A percentile compares a stretch with the other conserved stretches of the same genome.
These are phyloP conservation scores for Ptyas mucosa DNA, from an alignment of 2,113 vertebrate species.

Conservation along the genomic window DNA sequence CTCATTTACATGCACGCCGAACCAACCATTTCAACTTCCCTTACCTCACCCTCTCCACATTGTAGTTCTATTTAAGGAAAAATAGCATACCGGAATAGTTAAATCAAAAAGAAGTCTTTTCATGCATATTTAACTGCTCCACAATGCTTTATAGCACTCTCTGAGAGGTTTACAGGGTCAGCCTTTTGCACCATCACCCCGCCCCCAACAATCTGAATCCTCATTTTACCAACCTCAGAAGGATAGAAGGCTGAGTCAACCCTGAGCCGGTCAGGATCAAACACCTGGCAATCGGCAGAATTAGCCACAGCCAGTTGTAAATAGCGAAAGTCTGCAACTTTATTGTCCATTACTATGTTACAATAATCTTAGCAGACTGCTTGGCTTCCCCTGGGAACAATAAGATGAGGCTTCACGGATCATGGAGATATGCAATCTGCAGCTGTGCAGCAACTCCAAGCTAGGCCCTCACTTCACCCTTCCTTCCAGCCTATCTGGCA, in stretches of 20 bases:
- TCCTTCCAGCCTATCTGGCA: background rate
- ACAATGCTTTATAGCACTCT: background rate
- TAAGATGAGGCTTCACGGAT: background rate
- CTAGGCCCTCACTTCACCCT: background rate
- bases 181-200: background rate
- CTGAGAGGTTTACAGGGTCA: background rate
- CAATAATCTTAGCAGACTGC: background rate
- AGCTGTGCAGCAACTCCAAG: background rate
- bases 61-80: background rate
- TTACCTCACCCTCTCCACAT: background rate
- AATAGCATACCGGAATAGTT: background rate
- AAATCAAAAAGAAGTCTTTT: background rate
- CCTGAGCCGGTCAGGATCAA: background rate
- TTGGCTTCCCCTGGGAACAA: background rate
- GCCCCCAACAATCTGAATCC: background rate
- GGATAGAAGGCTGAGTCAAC: background rate
- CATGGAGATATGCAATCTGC: background rate
- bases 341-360: background rate
- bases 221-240: background rate
- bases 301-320: background rate
- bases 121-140: background rate
- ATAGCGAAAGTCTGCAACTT: background rate
- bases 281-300: background rate
- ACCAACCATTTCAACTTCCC: background rate
- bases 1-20: background rate